These are phyloP conservation scores for Musca vetustissima DNA, from an alignment of 1,140 invertebrate genomes.

Conservation along the genomic window DNA sequence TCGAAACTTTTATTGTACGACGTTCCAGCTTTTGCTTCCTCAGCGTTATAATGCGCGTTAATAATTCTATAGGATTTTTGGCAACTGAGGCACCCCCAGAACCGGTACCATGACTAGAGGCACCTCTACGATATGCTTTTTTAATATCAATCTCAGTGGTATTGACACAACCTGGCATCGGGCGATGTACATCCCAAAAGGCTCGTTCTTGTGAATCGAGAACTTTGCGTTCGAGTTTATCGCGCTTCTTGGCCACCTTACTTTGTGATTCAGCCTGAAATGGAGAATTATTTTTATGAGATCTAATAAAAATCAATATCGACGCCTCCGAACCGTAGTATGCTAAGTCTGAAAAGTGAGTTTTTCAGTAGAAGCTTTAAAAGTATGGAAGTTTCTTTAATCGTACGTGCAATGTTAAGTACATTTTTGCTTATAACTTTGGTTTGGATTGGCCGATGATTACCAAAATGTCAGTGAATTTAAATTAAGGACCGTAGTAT, in stretches of 20 bases:
- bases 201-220: constrained; percentile 98
- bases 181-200: constrained; percentile 99
- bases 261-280: constrained; percentile 62
- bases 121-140: constrained; percentile 79
- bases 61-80: constrained; percentile 54
- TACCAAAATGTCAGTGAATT: too few species aligned
- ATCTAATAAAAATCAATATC: too few species aligned
- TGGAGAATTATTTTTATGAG: background rate
- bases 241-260: constrained; percentile 98
- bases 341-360: too few species aligned
- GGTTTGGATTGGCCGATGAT: too few species aligned
- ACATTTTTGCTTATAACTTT: too few species aligned
- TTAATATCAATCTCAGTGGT: constrained; percentile 98
- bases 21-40: constrained; percentile 53
- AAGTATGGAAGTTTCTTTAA: too few species aligned
- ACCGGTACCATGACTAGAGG: constrained; percentile 52
- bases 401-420: too few species aligned
- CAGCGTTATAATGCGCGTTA: constrained; percentile 51
- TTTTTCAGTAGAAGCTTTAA: too few species aligned
- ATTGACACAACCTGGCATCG: constrained; percentile 98
- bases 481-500: too few species aligned
- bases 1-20: constrained; percentile 93
- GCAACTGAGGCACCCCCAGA: constrained; percentile 50
- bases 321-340: too few species aligned
- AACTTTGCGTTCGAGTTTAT: constrained; percentile 97